Evolutionary conservation across 2,888 invertebrate genomes (phyloP).

Genomic region (Drosophila parthenogenetica): DNA sequence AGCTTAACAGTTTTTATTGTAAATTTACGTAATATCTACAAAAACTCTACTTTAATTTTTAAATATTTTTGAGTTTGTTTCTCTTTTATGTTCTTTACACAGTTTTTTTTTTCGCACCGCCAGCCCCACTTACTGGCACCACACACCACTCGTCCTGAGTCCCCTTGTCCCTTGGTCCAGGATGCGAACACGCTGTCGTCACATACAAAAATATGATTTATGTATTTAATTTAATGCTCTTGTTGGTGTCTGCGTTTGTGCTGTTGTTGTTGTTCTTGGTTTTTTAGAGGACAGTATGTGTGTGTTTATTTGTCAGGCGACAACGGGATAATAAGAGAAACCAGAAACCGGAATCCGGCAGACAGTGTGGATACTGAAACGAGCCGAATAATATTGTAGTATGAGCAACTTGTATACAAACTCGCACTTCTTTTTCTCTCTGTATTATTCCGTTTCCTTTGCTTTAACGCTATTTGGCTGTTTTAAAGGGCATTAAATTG

Average conservation of each 20-base stretch:
- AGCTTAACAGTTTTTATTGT: too few species aligned
- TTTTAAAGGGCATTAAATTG: slow-evolving; percentile 80
- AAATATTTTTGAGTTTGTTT: slow-evolving; percentile 1
- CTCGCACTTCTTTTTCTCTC: slow-evolving; percentile 4
- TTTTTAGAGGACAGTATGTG: slow-evolving; percentile 58
- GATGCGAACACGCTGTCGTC: slow-evolving; percentile 54
- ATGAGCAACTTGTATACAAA: slow-evolving; percentile 28
- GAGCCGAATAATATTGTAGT: slow-evolving; percentile 4
- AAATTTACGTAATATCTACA: background rate
- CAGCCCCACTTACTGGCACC: slow-evolving; percentile 30
- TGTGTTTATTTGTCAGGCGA: slow-evolving; percentile 80
- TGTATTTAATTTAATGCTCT: slow-evolving; percentile 77
- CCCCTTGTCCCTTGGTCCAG: slow-evolving; percentile 6
- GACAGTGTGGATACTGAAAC: slow-evolving; percentile 40
- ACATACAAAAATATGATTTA: slow-evolving; percentile 72
- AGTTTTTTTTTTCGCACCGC: slow-evolving; percentile 16
- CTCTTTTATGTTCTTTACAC: slow-evolving; percentile 15
- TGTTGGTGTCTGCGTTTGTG: slow-evolving; percentile 45
- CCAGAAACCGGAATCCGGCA: slow-evolving; percentile 55
- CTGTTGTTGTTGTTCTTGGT: slow-evolving; percentile 29
- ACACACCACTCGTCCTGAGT: background rate
- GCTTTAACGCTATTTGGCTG: slow-evolving; percentile 76
- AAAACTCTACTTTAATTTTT: background rate
- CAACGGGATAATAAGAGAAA: slow-evolving; percentile 74
- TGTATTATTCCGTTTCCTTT: slow-evolving; percentile 52